Base-by-base conservation (phyloP, 2,113 vertebrate species). In the Dendrocopos noguchii region DNA sequence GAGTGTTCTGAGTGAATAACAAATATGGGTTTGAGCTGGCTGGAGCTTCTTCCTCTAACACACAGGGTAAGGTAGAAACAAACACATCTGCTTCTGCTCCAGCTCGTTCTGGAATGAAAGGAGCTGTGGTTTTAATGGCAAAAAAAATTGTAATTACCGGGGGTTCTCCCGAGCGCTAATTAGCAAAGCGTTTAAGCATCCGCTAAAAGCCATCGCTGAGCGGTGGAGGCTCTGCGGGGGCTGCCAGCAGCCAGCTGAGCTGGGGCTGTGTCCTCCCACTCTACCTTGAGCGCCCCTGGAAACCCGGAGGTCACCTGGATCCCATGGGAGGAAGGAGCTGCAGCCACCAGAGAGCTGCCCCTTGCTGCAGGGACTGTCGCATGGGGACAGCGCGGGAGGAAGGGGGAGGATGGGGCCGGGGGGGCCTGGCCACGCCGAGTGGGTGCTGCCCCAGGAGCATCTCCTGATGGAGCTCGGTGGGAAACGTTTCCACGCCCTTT, bases 11-110 rank as follows among this genome's bases (percentile, higher is more conserved):
- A 64, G 86, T 83, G 95, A 94, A 95, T 90, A 97, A 97, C 92
- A 95, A 96, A 96, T 60, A 78, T 3, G 68, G n/a, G 71, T 84
- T 88, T 63, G 90, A 94, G 91, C 94, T 97, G 97, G 96, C 96
- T 97, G 95, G 95, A 83, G 90, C 57, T 70, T 64, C 93, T 46
- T 74, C 76, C 71, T 81, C 70, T 50, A 79, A 71, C 1, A 11
- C 66, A n/a, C 59, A 57, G 93, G 93, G 82, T 75, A 19, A 81
- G 47, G 71, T 44, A 75, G 82, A 90, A 92, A 84, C 81, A 91
- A 94, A 95, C 79, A 75, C 56, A 66, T 90, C 88, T 89, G 52
- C 68, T 89, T 72, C 72, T 28, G 63, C 74, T 87, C 74, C 6
- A 0, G 86, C 84, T 95, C 70, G 92, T 86, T 96, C 80, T 72